Evolutionary conservation across 2,113 vertebrate genomes (phyloP), one percentile per base, ranked within the genome.

Genomic region (Semnornis frantzii): DNA sequence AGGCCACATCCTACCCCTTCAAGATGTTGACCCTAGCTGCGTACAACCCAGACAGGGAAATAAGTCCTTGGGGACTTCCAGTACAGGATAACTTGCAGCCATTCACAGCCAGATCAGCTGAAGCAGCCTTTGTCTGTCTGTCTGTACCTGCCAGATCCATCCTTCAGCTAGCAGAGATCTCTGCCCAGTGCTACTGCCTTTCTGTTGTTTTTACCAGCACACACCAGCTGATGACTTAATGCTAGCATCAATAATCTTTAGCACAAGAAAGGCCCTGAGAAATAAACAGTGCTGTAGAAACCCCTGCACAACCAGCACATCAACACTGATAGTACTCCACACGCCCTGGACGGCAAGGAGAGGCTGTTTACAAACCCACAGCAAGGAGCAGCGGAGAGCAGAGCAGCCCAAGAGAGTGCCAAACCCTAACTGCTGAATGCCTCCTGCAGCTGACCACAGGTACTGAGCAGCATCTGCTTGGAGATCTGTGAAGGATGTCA

Each of bases 221-320:
- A 55, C 50, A 31, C 50, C 79, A 94, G 92, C 82, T 84, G 82
- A 81, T 87, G 86, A 87, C 70, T 89, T 81, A 73, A 65, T 62
- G 77, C 66, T 65, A 79, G 66, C 65, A 77, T 84, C 89, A 70
- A 78, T 84, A 85, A 92, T 62, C 58, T n/a, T 73, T n/a, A 95
- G 79, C 86, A 70, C 70, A 70, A 66, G 89, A 85, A 74, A 77
- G 58, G 75, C 59, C 48, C 52, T 1, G 5, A 87, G 89, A 84
- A 93, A 77, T 58, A 93, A 83, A 71, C 85, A 83, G 72, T 13
- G 54, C 77, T 80, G 85, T 17, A 91, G 89, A 83, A 93, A 87
- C 66, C 70, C 75, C 82, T 57, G 70, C 75, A 57, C 33, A 76
- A 65, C 33, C 65, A 70, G 71, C 30, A 65, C 81, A 85, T 88